Evolutionary conservation across 2,888 invertebrate genomes (phyloP).

Genomic region (Gasteruption jaculator): DNA sequence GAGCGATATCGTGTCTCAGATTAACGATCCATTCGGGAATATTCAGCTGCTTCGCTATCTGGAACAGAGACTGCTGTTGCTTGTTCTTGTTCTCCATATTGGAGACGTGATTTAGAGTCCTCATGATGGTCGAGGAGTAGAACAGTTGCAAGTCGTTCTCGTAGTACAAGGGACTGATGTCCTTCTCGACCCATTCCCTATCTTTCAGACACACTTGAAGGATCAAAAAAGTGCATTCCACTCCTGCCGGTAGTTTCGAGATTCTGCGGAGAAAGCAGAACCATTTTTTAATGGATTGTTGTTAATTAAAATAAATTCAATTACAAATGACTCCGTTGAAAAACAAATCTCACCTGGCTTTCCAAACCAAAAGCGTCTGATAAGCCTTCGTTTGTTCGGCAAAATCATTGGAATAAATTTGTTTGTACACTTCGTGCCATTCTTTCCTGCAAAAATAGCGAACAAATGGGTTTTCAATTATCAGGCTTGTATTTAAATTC

Average conservation of each 20-base stretch:
- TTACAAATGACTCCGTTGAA: not conserved
- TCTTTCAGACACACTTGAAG: conserved; percentile 44
- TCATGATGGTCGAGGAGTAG: conserved; percentile 63
- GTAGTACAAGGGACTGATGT: conserved; percentile 32
- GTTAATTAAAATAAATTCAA: not conserved
- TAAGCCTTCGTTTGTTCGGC: conserved; percentile 37
- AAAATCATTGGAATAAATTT: conserved; percentile 41
- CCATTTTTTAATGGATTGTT: not conserved
- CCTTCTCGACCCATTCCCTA: conserved; percentile 39
- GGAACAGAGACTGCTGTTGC: conserved; percentile 54
- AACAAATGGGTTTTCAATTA: too few species aligned
- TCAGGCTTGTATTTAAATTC: too few species aligned
- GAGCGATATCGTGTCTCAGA: conserved; percentile 74
- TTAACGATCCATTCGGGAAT: conserved; percentile 79
- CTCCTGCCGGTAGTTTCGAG: conserved; percentile 41
- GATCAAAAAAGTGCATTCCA: conserved; percentile 43
- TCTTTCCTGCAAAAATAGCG: too few species aligned
- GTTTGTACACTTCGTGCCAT: conserved; percentile 42
- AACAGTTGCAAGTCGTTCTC: conserved; percentile 57
- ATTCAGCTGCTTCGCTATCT: conserved; percentile 61
- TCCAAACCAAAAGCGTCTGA: conserved; percentile 42
- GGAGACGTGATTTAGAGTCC: conserved; percentile 64
- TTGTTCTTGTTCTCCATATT: conserved; percentile 55
- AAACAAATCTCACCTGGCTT: conserved; percentile 37
- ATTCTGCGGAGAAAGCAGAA: conserved; percentile 30